Evolutionary conservation across 2,113 vertebrate genomes (phyloP).

Genomic region (Hystrix brachyura): DNA sequence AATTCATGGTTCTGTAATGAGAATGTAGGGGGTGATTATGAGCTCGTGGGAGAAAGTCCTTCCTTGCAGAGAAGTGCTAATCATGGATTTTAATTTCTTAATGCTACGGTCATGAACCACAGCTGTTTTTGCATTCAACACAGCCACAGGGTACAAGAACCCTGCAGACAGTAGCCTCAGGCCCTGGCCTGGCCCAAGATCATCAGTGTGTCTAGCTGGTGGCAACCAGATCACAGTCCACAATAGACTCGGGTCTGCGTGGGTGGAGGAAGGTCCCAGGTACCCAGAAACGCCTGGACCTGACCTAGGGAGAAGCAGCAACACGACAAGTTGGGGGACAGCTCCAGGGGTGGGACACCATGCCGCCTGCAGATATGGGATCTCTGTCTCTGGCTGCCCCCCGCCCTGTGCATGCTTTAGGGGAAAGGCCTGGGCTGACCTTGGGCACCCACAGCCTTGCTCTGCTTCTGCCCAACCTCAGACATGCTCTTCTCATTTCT

Average conservation of each 20-base stretch:
- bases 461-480: background rate
- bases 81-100: slow-evolving; percentile 4
- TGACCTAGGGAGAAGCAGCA: too few species aligned
- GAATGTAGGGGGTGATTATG: background rate
- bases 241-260: background rate
- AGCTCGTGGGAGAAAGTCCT: background rate
- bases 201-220: background rate
- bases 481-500: background rate
- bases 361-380: too few species aligned
- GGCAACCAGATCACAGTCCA: background rate
- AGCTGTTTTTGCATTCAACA: background rate
- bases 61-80: slow-evolving; percentile 3
- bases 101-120: background rate
- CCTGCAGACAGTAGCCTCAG: background rate
- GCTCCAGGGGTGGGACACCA: fast-evolving
- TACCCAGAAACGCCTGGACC: background rate
- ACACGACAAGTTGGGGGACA: background rate
- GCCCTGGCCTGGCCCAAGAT: background rate
- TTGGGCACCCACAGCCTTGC: background rate
- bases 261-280: background rate
- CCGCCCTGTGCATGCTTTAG: fast-evolving
- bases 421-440: background rate
- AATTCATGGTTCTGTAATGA: background rate
- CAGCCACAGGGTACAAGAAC: background rate
- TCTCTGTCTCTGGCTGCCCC: too few species aligned